Conservation (phyloP, 2,797 vertebrate genomes). For the Ctenochaetus hawaiiensis region DNA sequence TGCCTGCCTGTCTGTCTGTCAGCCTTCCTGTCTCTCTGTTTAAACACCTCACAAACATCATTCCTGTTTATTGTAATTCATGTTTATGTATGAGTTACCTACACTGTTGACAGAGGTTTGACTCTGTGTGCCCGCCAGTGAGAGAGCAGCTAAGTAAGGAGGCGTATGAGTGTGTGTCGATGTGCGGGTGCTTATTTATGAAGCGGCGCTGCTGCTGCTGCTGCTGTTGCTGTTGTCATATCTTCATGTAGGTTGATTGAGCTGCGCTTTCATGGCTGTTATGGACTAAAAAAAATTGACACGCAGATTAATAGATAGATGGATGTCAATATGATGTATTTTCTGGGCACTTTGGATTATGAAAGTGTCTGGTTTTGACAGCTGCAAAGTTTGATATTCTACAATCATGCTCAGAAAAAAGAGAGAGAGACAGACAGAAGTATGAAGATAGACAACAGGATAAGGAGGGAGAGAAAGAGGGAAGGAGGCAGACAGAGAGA, state of each 20-base stretch:
- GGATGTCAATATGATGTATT: conserved; percentile 20
- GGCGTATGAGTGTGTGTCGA: neutral
- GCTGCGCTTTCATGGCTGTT: conserved; percentile 13
- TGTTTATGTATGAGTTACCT: conserved; percentile 69
- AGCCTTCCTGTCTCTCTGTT: conserved; percentile 40
- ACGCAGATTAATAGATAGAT: conserved; percentile 1
- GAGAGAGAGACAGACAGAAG: neutral
- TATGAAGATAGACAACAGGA: conserved; percentile 14
- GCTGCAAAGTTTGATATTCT: conserved; percentile 23
- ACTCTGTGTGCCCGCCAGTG: conserved; percentile 10
- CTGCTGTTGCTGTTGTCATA: conserved; percentile 28
- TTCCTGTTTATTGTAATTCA: conserved; percentile 63
- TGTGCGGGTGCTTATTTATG: conserved; percentile 7
- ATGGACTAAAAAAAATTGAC: conserved; percentile 13
- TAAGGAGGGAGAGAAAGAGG: neutral
- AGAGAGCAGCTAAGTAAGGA: conserved; percentile 7
- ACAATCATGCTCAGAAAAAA: neutral
- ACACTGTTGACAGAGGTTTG: conserved; percentile 36
- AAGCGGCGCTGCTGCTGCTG: conserved; percentile 15
- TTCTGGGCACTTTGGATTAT: conserved; percentile 25
- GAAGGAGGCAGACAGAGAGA: neutral
- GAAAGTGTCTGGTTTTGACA: conserved; percentile 31
- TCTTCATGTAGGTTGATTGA: conserved; percentile 42
- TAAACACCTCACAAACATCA: conserved; percentile 62
- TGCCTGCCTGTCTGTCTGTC: conserved; percentile 28